Percentiles rank a stretch among this genome's conserved stretches.
Evolutionary conservation across 2,113 vertebrate genomes (phyloP).

Genomic region (Pygathrix nemaeus): DNA sequence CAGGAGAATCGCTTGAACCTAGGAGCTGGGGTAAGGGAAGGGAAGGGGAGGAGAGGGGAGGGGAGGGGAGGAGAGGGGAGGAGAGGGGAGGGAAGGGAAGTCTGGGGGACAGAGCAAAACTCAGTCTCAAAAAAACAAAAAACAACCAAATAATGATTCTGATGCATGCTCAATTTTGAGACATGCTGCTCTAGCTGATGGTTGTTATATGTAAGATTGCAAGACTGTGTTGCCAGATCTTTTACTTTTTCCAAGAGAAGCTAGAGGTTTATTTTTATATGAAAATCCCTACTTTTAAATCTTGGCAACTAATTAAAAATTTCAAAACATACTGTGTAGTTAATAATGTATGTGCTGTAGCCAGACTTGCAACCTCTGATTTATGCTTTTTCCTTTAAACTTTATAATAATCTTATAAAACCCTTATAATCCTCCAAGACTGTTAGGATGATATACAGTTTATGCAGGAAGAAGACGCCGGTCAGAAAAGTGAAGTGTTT

Average conservation of each 20-base stretch:
- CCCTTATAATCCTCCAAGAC: background rate
- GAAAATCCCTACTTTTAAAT: conserved; percentile 20
- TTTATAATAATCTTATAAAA: background rate
- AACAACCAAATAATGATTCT: background rate
- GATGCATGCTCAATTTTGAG: background rate
- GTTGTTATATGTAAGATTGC: background rate
- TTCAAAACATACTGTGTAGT: background rate
- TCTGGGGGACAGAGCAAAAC: no score
- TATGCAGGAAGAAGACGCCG: background rate
- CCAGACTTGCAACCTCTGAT: background rate
- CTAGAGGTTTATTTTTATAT: background rate
- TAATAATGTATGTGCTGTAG: background rate
- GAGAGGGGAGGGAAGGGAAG: no score
- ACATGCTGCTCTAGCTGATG: background rate
- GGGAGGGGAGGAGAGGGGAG: no score
- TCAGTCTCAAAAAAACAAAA: no score
- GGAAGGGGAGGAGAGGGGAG: no score
- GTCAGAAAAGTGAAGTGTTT: background rate
- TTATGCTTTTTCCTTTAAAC: background rate
- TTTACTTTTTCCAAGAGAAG: background rate
- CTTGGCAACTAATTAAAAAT: background rate
- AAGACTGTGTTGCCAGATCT: background rate
- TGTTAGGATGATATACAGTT: background rate
- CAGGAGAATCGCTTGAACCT: no score
- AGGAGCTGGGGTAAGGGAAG: no score